A percentile compares a stretch with the other conserved stretches of the same genome.
Evolutionary conservation across 1,140 invertebrate species (phyloP).

Genomic region (Apis cerana): DNA sequence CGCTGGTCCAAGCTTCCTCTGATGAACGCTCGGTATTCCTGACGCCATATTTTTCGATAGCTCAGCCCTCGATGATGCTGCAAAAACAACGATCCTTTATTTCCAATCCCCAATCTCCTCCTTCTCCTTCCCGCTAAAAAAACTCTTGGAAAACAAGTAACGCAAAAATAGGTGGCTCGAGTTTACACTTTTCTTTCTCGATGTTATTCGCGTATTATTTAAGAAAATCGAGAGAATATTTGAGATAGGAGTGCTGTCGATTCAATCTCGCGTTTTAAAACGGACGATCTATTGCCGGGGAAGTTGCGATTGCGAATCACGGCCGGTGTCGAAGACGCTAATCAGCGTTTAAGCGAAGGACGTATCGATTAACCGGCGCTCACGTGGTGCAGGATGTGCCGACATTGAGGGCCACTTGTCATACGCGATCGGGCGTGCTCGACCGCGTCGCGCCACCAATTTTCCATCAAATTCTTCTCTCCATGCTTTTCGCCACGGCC

Average conservation of each 20-base stretch:
- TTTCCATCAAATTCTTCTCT: constrained; percentile 1
- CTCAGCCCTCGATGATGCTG: constrained; percentile 59
- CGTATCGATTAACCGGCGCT: constrained; percentile 49
- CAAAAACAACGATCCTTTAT: constrained; percentile 19
- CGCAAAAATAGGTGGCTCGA: no score
- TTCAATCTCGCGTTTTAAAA: no score
- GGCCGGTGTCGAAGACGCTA: constrained; percentile 7
- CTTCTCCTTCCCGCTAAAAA: not conserved
- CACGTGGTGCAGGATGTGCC: not conserved
- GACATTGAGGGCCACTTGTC: constrained; percentile 34
- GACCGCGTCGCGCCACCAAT: constrained; percentile 10
- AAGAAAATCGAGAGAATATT: no score
- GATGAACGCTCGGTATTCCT: constrained; percentile 79
- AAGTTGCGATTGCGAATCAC: constrained; percentile 17
- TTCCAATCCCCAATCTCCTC: not conserved
- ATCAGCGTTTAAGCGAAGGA: constrained; percentile 53
- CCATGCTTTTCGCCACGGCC: not conserved
- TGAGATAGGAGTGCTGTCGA: no score
- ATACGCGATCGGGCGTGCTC: not conserved
- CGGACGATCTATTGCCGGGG: not conserved
- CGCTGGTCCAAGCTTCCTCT: constrained; percentile 91
- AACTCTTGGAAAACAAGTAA: no score
- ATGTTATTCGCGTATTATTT: no score
- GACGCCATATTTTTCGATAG: constrained; percentile 74
- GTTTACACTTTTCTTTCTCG: no score